Base-by-base conservation (phyloP, 2,113 vertebrate genomes). In the Gopherus flavomarginatus region DNA sequence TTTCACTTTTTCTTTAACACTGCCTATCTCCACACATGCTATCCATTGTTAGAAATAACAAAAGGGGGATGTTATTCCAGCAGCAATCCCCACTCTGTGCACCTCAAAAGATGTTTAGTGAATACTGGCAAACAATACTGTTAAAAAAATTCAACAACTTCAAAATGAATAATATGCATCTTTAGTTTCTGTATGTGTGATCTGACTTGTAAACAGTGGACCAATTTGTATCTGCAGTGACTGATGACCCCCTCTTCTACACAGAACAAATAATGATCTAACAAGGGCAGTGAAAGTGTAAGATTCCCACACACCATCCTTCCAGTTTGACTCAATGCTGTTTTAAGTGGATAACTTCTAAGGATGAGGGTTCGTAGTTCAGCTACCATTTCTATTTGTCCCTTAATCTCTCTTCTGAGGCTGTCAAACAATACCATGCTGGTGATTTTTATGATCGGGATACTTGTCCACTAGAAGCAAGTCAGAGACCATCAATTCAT, bases 381-480 rank as follows among this genome's bases (percentile, higher is more conserved):
- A 83, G 50, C 47, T 83, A 3, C 38, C 92, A 92, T 85, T 83
- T 59, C 38, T 90, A 57, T 59, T 49, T 65, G 62, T 11, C 81
- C 94, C 88, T 77, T 95, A 93, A 77, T 85, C 59, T 86, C n/a
- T 86, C 17, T 82, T 56, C 47, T 4, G 4, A 93, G n/a, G n/a
- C 54, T 94, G n/a, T 90, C 87, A 96, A 97, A 29, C 12, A 85
- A 77, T 29, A 44, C 31, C 47, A 89, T 93, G 3, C 86, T 92
- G 93, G 14, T 90, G 69, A 38, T 93, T 87, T 87, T 8, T 87
- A 47, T 35, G 17, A 65, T 54, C 11, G 16, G 94, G 90, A 38
- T 69, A 95, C 75, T 35, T 90, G 80, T 86, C 82, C 59, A 86
- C 42, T 22, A 83, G 35, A 5, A 87, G 3, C 65, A 94, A 65